Evolutionary conservation across 1,140 invertebrate genomes (phyloP).

Genomic region (Coelopa frigida): DNA sequence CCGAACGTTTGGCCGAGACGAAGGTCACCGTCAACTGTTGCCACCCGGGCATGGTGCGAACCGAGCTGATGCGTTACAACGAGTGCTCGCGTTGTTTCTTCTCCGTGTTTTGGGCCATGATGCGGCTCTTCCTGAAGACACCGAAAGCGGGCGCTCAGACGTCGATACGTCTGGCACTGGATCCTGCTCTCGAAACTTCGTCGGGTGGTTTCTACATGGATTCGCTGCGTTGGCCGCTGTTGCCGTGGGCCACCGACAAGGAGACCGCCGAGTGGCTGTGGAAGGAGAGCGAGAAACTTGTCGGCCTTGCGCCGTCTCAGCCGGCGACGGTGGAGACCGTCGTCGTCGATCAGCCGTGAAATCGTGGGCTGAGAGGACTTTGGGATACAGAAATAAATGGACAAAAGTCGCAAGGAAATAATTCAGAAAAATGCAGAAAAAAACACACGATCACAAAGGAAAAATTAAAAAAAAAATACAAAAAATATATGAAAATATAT

Average conservation of each 20-base stretch:
- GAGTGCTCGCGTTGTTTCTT: conserved; percentile 20
- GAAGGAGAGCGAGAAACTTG: conserved; percentile 48
- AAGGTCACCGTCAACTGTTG: conserved; percentile 60
- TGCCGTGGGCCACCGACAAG: conserved; percentile 43
- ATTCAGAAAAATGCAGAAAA: neutral
- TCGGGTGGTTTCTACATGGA: conserved; percentile 55
- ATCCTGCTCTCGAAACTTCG: conserved; percentile 60
- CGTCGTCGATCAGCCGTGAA: neutral
- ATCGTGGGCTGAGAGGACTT: neutral
- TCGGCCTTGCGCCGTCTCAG: conserved; percentile 17
- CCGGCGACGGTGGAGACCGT: neutral
- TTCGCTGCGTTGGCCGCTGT: conserved; percentile 42
- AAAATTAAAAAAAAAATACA: no score
- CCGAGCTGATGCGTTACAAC: conserved; percentile 62
- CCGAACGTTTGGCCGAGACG: conserved; percentile 50
- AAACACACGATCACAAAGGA: no score
- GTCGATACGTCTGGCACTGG: conserved; percentile 67
- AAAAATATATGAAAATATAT: no score
- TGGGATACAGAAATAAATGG: neutral
- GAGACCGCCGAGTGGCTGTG: conserved; percentile 62
- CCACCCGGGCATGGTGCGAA: conserved; percentile 67
- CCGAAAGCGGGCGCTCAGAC: conserved; percentile 51
- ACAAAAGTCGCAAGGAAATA: neutral
- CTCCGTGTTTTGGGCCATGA: conserved; percentile 23
- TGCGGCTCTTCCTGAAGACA: neutral